Percentiles rank a stretch among this genome's conserved stretches.
Evolutionary conservation across 2,113 vertebrate species (phyloP).

Genomic region (Rhea pennata): DNA sequence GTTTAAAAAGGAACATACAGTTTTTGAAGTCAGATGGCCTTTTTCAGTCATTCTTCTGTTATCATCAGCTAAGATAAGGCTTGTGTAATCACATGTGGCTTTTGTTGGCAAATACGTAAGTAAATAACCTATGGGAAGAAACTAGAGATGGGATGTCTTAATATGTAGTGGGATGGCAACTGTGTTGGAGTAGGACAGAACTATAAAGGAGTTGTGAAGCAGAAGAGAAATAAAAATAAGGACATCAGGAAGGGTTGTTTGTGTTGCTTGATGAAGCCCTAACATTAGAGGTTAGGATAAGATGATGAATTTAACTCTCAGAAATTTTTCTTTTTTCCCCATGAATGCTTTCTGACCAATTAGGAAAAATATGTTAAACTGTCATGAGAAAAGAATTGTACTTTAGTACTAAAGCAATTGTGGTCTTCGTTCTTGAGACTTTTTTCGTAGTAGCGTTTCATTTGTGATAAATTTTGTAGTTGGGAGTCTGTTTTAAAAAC

Average conservation of each 20-base stretch:
- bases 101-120: neutral
- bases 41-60: neutral
- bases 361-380: neutral
- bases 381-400: neutral
- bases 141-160: neutral
- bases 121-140: neutral
- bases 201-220: neutral
- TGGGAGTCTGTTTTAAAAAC: neutral
- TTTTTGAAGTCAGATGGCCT: neutral
- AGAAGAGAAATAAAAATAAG: neutral
- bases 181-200: neutral
- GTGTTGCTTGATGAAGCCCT: neutral
- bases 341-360: neutral
- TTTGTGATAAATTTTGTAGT: neutral
- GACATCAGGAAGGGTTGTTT: neutral
- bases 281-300: neutral
- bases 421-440: neutral
- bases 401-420: neutral
- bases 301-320: neutral
- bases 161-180: neutral
- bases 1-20: neutral
- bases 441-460: neutral
- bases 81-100: rapidly evolving
- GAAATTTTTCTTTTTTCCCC: rapidly evolving
- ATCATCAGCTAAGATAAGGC: neutral